These are phyloP conservation scores for Lutraria rhynchaena DNA, from an alignment of 1,140 invertebrate species.

Conservation along the genomic window DNA sequence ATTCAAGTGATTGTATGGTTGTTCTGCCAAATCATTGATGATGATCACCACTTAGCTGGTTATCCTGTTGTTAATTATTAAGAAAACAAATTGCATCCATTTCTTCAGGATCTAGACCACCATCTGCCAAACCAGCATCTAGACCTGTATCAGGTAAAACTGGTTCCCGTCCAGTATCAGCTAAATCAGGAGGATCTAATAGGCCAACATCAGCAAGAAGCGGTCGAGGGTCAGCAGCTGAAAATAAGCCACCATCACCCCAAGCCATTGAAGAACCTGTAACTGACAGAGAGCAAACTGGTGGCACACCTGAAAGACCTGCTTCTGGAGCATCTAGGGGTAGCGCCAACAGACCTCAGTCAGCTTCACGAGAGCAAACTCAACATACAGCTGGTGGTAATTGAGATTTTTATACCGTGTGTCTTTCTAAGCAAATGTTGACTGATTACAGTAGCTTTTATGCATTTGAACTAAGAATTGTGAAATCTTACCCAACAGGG, in stretches of 20 bases:
- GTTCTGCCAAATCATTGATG: too few species aligned
- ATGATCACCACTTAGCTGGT: too few species aligned
- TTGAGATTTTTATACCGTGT: too few species aligned
- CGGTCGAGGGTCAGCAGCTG: conserved; percentile 30
- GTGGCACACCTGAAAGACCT: conserved; percentile 13
- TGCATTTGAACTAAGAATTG: too few species aligned
- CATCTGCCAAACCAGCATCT: conserved; percentile 66
- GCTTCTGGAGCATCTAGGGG: conserved; percentile 43
- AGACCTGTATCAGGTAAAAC: conserved; percentile 71
- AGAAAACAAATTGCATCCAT: too few species aligned
- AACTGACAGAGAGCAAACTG: conserved; percentile 43
- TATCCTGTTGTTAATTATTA: too few species aligned
- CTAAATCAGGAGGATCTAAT: conserved; percentile 61
- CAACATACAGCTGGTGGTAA: conserved; percentile 17
- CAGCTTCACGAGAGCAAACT: conserved; percentile 27
- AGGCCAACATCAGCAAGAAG: conserved; percentile 59
- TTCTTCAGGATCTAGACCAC: conserved; percentile 61
- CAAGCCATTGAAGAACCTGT: conserved; percentile 24
- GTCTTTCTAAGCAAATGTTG: too few species aligned
- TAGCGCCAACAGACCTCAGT: conserved; percentile 51
- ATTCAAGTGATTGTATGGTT: too few species aligned
- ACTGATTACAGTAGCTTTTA: too few species aligned
- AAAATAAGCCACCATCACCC: conserved; percentile 58
- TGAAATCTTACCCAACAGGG: too few species aligned
- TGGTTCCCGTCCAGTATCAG: conserved; percentile 71